phyloP scores from a whole-genome alignment of 2,113 vertebrate species.

The Stomatorhinus ivindoensis region DNA sequence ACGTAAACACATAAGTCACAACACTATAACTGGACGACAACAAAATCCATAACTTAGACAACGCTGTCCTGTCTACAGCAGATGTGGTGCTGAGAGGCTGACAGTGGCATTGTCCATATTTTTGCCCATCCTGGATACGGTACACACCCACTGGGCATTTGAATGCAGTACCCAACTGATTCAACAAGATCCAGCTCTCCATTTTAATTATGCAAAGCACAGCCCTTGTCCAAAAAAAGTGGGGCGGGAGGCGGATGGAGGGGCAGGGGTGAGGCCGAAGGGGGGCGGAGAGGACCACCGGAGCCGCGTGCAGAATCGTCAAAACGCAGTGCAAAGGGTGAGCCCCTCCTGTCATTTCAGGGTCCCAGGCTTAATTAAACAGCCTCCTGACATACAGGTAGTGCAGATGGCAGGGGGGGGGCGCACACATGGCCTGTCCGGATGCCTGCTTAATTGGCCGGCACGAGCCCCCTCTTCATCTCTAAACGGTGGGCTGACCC shows the following conservation, averaged over 20 bases:
- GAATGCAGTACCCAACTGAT: background rate
- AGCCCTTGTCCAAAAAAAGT: background rate
- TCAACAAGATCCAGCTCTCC: background rate
- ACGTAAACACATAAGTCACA: background rate
- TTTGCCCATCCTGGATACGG: background rate
- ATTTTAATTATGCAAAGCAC: background rate
- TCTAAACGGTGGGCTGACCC: background rate
- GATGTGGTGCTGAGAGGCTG: background rate
- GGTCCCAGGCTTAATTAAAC: constrained; percentile 8
- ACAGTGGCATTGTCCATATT: background rate
- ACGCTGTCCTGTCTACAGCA: background rate
- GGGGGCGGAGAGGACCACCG: background rate
- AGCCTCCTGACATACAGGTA: constrained; percentile 5
- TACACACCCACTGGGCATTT: background rate
- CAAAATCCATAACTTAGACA: background rate
- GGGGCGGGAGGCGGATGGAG: background rate
- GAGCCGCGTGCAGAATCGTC: constrained; percentile 36
- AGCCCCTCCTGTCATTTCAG: background rate
- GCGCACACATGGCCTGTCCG: background rate
- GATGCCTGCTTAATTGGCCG: constrained; percentile 29
- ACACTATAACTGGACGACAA: background rate
- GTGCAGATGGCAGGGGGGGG: constrained; percentile 40
- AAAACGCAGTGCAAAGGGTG: constrained; percentile 22
- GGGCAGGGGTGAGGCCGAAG: background rate
- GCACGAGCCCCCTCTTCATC: background rate